A percentile compares a stretch with the other conserved stretches of the same genome.
Evolutionary conservation across 2,797 vertebrate species (phyloP).

Genomic region (Bryconaethiops microstoma): DNA sequence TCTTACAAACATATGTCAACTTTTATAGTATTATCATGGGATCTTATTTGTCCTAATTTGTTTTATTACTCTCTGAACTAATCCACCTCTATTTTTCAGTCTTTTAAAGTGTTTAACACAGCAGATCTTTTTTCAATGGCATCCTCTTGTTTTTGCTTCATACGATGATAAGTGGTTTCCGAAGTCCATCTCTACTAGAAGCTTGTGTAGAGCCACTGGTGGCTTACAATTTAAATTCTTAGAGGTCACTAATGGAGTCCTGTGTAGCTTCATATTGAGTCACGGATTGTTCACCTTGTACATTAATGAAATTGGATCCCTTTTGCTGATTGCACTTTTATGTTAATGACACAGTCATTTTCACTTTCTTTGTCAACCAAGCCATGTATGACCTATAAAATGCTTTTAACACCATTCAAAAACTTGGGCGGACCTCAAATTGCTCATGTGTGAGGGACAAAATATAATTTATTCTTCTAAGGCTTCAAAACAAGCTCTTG

Average conservation of each 20-base stretch:
- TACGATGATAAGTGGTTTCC: not conserved
- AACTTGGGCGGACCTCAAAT: constrained; percentile 27
- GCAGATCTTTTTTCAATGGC: not conserved
- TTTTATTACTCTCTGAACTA: not conserved
- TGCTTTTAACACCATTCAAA: constrained; percentile 32
- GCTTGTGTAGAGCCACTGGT: not conserved
- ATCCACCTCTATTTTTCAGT: not conserved
- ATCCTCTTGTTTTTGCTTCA: constrained; percentile 6
- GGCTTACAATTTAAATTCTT: constrained; percentile 30
- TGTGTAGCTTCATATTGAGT: constrained; percentile 24
- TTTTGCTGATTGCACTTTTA: constrained; percentile 39
- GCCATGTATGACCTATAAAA: constrained; percentile 29
- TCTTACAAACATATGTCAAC: not conserved
- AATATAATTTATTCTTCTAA: constrained; percentile 22
- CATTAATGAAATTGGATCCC: constrained; percentile 42
- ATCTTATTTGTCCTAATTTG: not conserved
- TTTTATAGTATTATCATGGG: not conserved
- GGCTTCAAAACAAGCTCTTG: not conserved
- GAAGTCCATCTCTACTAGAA: constrained; percentile 5
- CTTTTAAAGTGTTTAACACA: not conserved
- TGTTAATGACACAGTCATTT: constrained; percentile 41
- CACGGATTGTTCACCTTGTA: constrained; percentile 45
- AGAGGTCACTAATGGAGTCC: constrained; percentile 47
- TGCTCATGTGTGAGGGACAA: not conserved
- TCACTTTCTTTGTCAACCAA: constrained; percentile 32